Evolutionary conservation across 2,113 vertebrate species (phyloP).

Genomic region (Strix aluco): DNA sequence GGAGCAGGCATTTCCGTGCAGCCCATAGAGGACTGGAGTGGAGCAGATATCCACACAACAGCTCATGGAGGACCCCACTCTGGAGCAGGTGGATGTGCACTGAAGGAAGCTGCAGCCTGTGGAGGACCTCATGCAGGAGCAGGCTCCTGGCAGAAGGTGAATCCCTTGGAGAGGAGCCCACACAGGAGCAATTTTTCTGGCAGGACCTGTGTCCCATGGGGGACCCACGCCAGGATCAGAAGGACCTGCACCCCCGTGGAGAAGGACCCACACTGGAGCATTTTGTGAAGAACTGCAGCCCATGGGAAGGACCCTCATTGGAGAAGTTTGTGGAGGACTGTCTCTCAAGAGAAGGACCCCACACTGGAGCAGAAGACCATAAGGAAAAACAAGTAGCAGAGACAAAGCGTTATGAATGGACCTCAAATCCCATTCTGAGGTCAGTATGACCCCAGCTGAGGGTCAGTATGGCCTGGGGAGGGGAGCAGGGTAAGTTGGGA

Average conservation of each 20-base stretch:
- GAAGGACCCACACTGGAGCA: neutral
- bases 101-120: neutral
- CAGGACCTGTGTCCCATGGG: neutral
- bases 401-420: neutral
- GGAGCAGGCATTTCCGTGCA: neutral
- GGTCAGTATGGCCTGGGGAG: too few species aligned
- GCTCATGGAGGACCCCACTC: neutral
- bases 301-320: neutral
- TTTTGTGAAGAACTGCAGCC: neutral
- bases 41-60: neutral
- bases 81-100: neutral
- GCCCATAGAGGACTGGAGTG: neutral
- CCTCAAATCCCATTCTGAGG: neutral
- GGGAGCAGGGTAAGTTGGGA: too few species aligned
- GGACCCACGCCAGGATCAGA: neutral
- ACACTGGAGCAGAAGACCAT: neutral
- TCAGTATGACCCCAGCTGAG: too few species aligned
- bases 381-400: neutral
- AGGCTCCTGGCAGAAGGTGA: neutral
- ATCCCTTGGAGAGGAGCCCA: neutral
- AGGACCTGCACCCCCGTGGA: neutral
- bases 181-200: neutral
- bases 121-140: neutral
- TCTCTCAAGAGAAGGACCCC: neutral
- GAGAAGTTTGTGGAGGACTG: rapidly evolving